These are phyloP conservation scores for Iguana delicatissima DNA, from an alignment of 2,797 vertebrate genomes.

Conservation along the genomic window DNA sequence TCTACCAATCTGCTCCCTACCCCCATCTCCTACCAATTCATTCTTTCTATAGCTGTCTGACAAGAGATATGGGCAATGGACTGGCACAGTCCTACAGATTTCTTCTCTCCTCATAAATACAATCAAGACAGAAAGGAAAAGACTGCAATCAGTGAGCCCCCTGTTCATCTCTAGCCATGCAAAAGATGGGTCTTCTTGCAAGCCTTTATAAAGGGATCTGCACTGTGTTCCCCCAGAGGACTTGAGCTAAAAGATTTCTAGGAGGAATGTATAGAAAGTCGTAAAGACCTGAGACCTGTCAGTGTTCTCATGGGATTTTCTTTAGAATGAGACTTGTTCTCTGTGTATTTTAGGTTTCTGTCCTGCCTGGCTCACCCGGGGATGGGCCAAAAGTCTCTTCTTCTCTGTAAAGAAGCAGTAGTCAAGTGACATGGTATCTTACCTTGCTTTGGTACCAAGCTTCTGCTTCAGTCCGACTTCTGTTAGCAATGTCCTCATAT, in stretches of 20 bases:
- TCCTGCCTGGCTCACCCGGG: no score
- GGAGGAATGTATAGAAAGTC: neutral
- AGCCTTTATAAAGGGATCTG: neutral
- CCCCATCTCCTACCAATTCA: no score
- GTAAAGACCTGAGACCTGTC: neutral
- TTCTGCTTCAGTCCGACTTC: constrained; percentile 85
- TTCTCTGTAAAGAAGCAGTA: neutral
- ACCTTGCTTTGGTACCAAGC: constrained; percentile 88
- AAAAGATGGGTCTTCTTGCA: neutral
- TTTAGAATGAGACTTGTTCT: neutral
- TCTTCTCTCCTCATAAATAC: neutral
- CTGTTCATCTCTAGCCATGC: neutral
- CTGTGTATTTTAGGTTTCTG: neutral
- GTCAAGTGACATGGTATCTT: neutral
- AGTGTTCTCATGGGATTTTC: neutral
- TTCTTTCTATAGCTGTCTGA: neutral
- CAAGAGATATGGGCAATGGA: neutral
- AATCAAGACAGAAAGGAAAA: neutral
- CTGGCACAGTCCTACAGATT: no score
- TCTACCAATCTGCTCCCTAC: neutral
- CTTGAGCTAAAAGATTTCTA: neutral
- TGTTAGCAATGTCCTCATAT: constrained; percentile 87
- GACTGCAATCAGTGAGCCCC: neutral
- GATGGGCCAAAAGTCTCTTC: neutral
- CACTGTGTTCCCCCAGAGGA: neutral